These are phyloP conservation scores for Caenorhabditis uteleia DNA, from an alignment of 2,888 invertebrate species.

Conservation along the genomic window DNA sequence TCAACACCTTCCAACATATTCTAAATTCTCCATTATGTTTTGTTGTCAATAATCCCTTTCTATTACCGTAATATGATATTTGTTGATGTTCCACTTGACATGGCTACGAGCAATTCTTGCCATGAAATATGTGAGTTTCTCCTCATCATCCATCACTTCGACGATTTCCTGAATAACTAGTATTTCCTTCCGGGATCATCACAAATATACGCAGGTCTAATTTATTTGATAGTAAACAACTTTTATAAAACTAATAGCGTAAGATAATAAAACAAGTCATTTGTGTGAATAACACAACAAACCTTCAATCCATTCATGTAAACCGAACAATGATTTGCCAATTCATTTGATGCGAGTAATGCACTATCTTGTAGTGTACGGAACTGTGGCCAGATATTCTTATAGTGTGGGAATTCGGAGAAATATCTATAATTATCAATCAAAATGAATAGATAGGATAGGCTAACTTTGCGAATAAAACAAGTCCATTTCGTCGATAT, in stretches of 20 bases:
- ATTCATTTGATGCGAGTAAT: constrained; percentile 51
- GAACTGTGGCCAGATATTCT: constrained; percentile 62
- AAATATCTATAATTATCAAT: constrained; percentile 45
- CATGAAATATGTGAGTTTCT: constrained; percentile 31
- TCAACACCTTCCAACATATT: constrained; percentile 54
- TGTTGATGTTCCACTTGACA: constrained; percentile 54
- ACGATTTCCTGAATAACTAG: constrained; percentile 39
- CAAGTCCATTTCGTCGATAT: constrained; percentile 33
- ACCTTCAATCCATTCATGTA: constrained; percentile 57
- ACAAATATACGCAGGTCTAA: background rate
- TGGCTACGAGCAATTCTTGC: constrained; percentile 52
- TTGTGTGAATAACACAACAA: too few species aligned
- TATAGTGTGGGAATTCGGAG: constrained; percentile 59
- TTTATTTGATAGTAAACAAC: background rate
- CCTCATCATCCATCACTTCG: constrained; percentile 45
- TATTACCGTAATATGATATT: constrained; percentile 53
- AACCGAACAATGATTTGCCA: constrained; percentile 55
- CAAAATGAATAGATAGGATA: too few species aligned
- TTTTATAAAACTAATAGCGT: too few species aligned
- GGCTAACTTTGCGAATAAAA: constrained; percentile 33
- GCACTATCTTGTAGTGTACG: constrained; percentile 55
- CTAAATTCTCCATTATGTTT: constrained; percentile 16
- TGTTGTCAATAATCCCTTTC: background rate
- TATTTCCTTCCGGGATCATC: background rate
- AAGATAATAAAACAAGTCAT: background rate